Evolutionary conservation across 2,888 invertebrate species (phyloP), one percentile per base, ranked within the genome.

Genomic region (Conistra vaccinii): DNA sequence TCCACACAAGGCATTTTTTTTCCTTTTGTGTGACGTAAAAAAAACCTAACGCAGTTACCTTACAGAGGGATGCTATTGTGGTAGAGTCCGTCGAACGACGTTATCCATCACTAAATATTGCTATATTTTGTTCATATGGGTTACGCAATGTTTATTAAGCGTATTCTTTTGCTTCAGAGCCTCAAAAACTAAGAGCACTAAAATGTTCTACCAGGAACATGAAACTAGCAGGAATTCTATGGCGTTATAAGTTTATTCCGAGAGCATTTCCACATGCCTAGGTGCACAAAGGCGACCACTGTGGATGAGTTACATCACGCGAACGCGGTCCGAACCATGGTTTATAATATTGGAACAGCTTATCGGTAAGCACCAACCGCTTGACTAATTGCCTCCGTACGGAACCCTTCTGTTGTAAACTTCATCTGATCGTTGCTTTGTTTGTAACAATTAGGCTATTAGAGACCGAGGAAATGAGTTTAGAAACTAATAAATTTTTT

Each of bases 251-350:
- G 1, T 57, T 2, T 65, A 84, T 83, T 84, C 70, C 73, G 39
- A 63, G 32, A 73, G 78, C 66, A 74, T 78, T 57, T 71, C 74
- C n/a, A n/a, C n/a, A n/a, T n/a, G n/a, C n/a, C 20, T 29, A 55
- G 20, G 2, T 20, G 20, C 20, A 29, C 29, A 58, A 29, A 5
- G 10, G 10, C 0, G 20, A 32, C 23, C 6, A 32, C 20, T 12
- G 5, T 23, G 6, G 12, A 60, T 23, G 12, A 60, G 12, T 23
- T 32, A 12, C 12, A 60, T 60, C 32, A 32, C 6, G 12, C 32
- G 1, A 23, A 60, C 12, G 32, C 6, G 6, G 12, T 60, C 60
- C 10, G 5, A 32, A 5, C 12, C 3, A 20, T 6, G 12, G 10
- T 23, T 58, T 58, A 7, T 6, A 39, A 10, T 48, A 23, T 23